phyloP scores from a whole-genome alignment of 2,113 vertebrate genomes.

The Tachysurus fulvidraco region DNA sequence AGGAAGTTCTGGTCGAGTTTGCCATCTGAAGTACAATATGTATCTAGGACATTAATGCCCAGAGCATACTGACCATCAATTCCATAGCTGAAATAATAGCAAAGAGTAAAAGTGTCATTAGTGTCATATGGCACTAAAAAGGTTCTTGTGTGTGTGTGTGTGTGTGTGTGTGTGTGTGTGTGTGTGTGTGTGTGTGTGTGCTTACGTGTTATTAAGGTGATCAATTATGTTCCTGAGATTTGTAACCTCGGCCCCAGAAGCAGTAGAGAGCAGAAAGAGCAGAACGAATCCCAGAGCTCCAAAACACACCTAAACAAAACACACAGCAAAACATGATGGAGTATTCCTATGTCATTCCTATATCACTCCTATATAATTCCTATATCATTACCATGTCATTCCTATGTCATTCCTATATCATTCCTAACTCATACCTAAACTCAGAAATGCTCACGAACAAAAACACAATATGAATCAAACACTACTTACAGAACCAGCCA shows the following conservation, averaged over 20 bases:
- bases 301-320: background rate
- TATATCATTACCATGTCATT: no score
- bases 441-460: no score
- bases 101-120: background rate
- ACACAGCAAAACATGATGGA: background rate
- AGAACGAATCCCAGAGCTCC: background rate
- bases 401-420: no score
- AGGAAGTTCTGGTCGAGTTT: background rate
- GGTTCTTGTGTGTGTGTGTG: no score
- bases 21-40: background rate
- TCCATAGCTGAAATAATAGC: background rate
- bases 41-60: constrained; percentile 7
- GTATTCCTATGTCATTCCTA: no score
- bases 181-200: background rate
- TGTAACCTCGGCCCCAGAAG: background rate
- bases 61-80: background rate
- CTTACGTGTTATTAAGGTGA: background rate
- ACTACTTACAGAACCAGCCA: no score
- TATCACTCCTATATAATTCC: no score
- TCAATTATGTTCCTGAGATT: background rate
- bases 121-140: background rate
- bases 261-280: background rate
- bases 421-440: no score
- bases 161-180: no score
- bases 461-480: no score